Base-by-base conservation (phyloP, 2,113 vertebrate genomes). In the Orycteropus afer region DNA sequence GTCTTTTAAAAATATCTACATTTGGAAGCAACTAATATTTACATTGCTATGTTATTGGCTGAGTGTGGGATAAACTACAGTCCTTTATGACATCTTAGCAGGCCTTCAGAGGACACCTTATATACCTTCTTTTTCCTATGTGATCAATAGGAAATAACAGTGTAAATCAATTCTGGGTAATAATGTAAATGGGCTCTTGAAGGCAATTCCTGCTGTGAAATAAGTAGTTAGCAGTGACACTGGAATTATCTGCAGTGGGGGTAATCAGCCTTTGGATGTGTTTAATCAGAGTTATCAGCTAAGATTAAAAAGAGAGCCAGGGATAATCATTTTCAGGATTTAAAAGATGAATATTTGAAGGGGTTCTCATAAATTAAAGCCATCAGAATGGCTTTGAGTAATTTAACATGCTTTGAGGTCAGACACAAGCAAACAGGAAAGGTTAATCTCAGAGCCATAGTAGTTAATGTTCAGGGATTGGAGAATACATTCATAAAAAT, bases 201-300 rank as follows among this genome's bases (percentile, higher is more conserved):
- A 98, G 97, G 92, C 97, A 97, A 47, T 93, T 95, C 97, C 97
- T n/a, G 84, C 98, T 98, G 98, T 96, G 98, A 98, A 97, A 95
- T 98, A 98, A 98, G 98, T 95, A 98, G 97, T 98, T 98, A 98
- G 98, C 91, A 96, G 96, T 8, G 95, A 97, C 94, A 96, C 88
- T 96, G 49, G 97, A 95, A 97, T 98, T 98, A 98, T 95, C 94
- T 45, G 0, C 98, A 95, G 97, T 97, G 80, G 97, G 98, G 98
- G 86, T 97, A 98, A 98, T 98, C 96, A 96, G 96, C 91, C 95
- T 96, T 96, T 95, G 96, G 93, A 97, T 98, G 96, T 97, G 86
- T 98, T 98, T 99, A 98, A 98, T 98, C 98, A 98, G 97, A 98
- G 97, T 98, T 98, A 98, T 98, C 98, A 97, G 67, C 18, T 90